Evolutionary conservation across 1,140 invertebrate species (phyloP).

Genomic region (Procambarus virginalis): DNA sequence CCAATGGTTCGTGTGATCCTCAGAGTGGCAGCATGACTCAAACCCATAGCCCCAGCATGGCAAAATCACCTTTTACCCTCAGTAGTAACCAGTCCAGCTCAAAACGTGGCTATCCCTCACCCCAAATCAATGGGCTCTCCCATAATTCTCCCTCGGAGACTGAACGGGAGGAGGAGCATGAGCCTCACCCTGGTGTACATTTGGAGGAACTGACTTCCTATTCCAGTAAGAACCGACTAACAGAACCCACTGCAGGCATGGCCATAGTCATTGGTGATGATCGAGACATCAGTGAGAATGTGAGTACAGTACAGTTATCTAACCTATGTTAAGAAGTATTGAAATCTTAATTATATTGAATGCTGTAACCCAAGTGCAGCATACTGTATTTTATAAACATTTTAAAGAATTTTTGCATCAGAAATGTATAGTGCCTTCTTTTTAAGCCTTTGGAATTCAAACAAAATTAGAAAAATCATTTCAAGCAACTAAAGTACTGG

Average conservation of each 20-base stretch:
- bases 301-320: slow-evolving; percentile 49
- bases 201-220: slow-evolving; percentile 22
- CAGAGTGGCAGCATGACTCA: slow-evolving; percentile 59
- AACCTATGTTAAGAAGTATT: neutral
- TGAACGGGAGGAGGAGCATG: slow-evolving; percentile 43
- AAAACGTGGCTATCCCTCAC: slow-evolving; percentile 42
- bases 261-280: slow-evolving; percentile 68
- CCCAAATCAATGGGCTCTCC: slow-evolving; percentile 45
- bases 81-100: slow-evolving; percentile 42
- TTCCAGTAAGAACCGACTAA: slow-evolving; percentile 53
- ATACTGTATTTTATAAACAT: too few species aligned
- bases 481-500: too few species aligned
- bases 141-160: slow-evolving; percentile 27
- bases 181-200: slow-evolving; percentile 20
- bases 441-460: too few species aligned
- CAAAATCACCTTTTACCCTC: slow-evolving; percentile 44
- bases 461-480: too few species aligned
- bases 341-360: too few species aligned
- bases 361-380: too few species aligned
- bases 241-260: slow-evolving; percentile 44
- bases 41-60: slow-evolving; percentile 46
- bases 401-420: too few species aligned
- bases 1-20: slow-evolving; percentile 50
- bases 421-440: too few species aligned
- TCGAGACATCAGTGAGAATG: slow-evolving; percentile 71